Conservation (phyloP, 64 coral and sea anemone genomes). For the Trachythela sp. region DNA sequence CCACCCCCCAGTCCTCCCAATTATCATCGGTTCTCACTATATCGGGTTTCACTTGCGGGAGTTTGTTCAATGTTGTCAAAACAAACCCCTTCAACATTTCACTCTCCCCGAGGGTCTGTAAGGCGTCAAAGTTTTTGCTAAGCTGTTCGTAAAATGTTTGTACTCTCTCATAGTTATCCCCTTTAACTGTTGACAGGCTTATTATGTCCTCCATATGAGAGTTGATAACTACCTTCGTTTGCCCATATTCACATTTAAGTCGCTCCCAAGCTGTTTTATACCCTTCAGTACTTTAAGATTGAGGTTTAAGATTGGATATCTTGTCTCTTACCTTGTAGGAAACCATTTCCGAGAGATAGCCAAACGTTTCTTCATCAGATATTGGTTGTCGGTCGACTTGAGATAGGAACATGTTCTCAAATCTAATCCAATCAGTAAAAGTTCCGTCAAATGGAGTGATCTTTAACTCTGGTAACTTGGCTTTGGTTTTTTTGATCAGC, state of each 20-base stretch:
- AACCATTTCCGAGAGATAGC: not conserved
- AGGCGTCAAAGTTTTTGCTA: not conserved
- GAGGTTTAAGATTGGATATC: not conserved
- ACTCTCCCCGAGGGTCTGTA: not conserved
- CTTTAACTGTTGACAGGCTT: not conserved
- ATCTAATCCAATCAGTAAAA: not conserved
- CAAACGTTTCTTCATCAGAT: not conserved
- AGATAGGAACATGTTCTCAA: slow-evolving; percentile 8
- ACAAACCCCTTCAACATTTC: not conserved
- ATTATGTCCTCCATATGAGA: not conserved
- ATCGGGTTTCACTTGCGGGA: not conserved
- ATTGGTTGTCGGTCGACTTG: not conserved
- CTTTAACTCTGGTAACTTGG: not conserved
- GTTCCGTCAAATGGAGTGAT: not conserved
- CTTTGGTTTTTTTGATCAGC: not conserved
- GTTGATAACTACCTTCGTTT: not conserved
- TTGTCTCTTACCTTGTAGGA: not conserved
- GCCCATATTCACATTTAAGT: not conserved
- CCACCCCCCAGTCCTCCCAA: not conserved
- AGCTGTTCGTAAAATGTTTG: not conserved
- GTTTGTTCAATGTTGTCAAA: not conserved
- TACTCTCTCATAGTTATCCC: not conserved
- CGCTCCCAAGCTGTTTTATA: not conserved
- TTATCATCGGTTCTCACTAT: not conserved
- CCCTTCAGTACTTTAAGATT: not conserved